A percentile compares a stretch with the other conserved stretches of the same genome.
phyloP scores from a whole-genome alignment of 2,797 vertebrate genomes.

The Xenopus petersii region DNA sequence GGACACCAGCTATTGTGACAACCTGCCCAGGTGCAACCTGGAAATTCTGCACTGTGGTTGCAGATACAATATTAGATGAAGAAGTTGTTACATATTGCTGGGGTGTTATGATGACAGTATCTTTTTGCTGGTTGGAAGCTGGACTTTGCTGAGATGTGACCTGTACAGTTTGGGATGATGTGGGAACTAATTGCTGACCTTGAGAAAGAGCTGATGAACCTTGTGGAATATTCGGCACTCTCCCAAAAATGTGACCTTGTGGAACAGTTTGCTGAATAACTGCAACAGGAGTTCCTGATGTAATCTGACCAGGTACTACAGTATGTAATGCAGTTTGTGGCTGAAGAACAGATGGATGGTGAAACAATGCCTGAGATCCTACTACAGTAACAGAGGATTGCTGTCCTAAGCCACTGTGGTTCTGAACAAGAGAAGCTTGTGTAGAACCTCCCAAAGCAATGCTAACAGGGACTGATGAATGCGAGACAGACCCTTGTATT shows the following conservation, averaged over 20 bases:
- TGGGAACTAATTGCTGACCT: slow-evolving; percentile 70
- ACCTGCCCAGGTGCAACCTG: slow-evolving; percentile 82
- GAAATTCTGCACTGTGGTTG: slow-evolving; percentile 81
- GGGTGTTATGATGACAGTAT: slow-evolving; percentile 76
- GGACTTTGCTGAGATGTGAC: slow-evolving; percentile 72
- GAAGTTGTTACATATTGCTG: slow-evolving; percentile 76
- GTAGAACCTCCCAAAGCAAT: slow-evolving; percentile 67
- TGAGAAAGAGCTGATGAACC: slow-evolving; percentile 78
- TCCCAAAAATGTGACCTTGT: slow-evolving; percentile 89
- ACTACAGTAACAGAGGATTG: slow-evolving; percentile 68
- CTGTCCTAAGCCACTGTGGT: slow-evolving; percentile 73
- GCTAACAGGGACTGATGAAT: slow-evolving; percentile 70
- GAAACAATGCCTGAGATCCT: slow-evolving; percentile 75
- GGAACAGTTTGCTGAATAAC: slow-evolving; percentile 89
- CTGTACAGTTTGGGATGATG: slow-evolving; percentile 73
- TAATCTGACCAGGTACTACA: slow-evolving; percentile 75
- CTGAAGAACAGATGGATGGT: slow-evolving; percentile 79
- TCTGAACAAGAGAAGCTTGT: slow-evolving; percentile 70
- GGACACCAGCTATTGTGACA: slow-evolving; percentile 78
- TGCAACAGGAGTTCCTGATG: slow-evolving; percentile 85
- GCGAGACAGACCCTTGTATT: slow-evolving; percentile 81
- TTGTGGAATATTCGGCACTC: slow-evolving; percentile 84
- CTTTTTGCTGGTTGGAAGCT: slow-evolving; percentile 74
- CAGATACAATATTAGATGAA: slow-evolving; percentile 72
- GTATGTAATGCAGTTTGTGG: slow-evolving; percentile 72